These are phyloP conservation scores for Eilema sororculum DNA, from an alignment of 2,888 invertebrate species.

Conservation along the genomic window DNA sequence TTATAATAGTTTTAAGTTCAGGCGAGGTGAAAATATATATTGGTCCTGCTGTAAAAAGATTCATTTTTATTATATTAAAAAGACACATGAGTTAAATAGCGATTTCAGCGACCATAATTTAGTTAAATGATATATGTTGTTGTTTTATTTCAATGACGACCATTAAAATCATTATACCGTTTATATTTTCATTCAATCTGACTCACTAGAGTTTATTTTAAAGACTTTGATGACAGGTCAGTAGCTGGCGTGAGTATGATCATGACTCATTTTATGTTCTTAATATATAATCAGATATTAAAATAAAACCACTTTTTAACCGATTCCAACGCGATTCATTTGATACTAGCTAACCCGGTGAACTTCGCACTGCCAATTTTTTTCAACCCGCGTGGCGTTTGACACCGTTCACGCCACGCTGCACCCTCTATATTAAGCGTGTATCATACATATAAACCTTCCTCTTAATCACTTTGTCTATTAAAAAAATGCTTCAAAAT, in stretches of 20 bases:
- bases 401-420: too few relatives aligned
- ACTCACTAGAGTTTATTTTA: constrained; percentile 41
- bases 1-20: too few relatives aligned
- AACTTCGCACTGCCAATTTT: too few relatives aligned
- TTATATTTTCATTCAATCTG: constrained; percentile 40
- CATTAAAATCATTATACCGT: constrained; percentile 34
- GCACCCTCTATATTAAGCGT: too few relatives aligned
- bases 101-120: not conserved
- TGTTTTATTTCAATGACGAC: constrained; percentile 30
- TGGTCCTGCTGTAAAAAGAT: not conserved
- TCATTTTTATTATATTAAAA: not conserved
- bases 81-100: not conserved
- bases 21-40: too few relatives aligned
- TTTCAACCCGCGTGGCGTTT: too few relatives aligned
- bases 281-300: constrained; percentile 13
- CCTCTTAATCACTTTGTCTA: too few relatives aligned
- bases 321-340: too few relatives aligned
- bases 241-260: constrained; percentile 36
- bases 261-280: constrained; percentile 42
- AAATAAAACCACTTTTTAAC: too few relatives aligned
- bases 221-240: constrained; percentile 42
- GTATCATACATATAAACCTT: too few relatives aligned
- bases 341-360: too few relatives aligned
- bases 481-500: too few relatives aligned
- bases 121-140: not conserved